Percentiles rank a stretch among this genome's conserved stretches.
Evolutionary conservation across 53 echinoderm and acorn worm genomes (phyloP).

Genomic region (Paelopatides confundens): DNA sequence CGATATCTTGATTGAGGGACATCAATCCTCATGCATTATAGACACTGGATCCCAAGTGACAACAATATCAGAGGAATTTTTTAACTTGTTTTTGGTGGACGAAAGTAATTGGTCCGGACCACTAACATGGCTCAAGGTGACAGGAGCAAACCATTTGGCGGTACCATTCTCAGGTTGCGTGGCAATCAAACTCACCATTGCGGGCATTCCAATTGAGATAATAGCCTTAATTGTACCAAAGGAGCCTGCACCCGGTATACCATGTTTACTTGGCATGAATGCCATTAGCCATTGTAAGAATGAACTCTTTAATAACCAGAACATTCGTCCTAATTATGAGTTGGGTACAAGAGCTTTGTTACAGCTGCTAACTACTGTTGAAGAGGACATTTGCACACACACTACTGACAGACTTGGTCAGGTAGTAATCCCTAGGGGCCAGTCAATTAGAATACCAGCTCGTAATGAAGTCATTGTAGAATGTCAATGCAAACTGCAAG

Average conservation of each 20-base stretch:
- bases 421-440: not conserved
- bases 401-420: not conserved
- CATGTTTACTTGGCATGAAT: not conserved
- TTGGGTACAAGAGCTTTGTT: too few relatives aligned
- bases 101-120: too few relatives aligned
- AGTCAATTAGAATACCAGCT: not conserved
- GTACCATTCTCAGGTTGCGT: not conserved
- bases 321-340: too few relatives aligned
- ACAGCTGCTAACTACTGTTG: too few relatives aligned
- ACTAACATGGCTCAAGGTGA: not conserved
- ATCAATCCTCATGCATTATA: not conserved
- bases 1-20: not conserved
- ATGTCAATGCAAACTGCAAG: not conserved
- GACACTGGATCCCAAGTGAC: constrained; percentile 15
- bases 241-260: not conserved
- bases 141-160: not conserved
- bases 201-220: not conserved
- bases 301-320: not conserved
- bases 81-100: not conserved
- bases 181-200: not conserved
- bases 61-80: not conserved
- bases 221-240: constrained; percentile 5
- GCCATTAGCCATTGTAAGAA: not conserved
- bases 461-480: not conserved
- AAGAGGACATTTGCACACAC: not conserved